These are phyloP conservation scores for Irena cyanogastra DNA, from an alignment of 2,113 vertebrate species.

Conservation along the genomic window DNA sequence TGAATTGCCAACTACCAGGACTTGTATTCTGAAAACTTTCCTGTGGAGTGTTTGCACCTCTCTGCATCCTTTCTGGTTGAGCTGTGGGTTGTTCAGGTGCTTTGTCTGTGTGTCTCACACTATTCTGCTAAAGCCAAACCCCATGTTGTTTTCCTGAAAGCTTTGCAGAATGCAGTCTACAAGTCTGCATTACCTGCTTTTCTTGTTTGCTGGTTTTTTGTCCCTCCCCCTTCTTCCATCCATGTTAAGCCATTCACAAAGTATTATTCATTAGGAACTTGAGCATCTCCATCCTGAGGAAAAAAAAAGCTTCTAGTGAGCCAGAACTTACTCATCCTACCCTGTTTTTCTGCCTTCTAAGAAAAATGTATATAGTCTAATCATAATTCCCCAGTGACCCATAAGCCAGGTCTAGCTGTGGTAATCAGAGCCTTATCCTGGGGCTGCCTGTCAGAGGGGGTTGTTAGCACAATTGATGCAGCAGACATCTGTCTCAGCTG, in stretches of 20 bases:
- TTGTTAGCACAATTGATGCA: slow-evolving; percentile 34
- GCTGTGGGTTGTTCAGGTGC: not conserved
- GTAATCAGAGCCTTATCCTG: slow-evolving; percentile 15
- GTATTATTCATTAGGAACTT: slow-evolving; percentile 10
- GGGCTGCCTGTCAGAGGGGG: slow-evolving; percentile 24
- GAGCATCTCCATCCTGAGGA: not conserved
- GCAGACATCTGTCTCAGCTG: slow-evolving; percentile 39
- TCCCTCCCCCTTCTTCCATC: not conserved
- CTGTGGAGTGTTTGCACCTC: not conserved
- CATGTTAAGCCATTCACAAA: not conserved
- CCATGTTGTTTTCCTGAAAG: not conserved
- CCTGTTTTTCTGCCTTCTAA: slow-evolving; percentile 28
- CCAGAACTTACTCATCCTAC: slow-evolving; percentile 27
- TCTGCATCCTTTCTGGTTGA: not conserved
- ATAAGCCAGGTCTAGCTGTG: not conserved
- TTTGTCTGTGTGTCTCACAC: not conserved
- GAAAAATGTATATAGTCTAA: slow-evolving; percentile 26
- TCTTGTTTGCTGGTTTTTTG: not conserved
- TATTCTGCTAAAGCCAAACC: not conserved
- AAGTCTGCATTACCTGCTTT: not conserved
- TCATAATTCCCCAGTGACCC: slow-evolving; percentile 8
- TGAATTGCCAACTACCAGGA: not conserved
- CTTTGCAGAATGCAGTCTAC: not conserved
- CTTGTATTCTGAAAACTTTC: not conserved
- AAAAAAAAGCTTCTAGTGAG: not conserved